Evolutionary conservation across 2,113 vertebrate genomes (phyloP).

Genomic region (human (Homo sapiens)): GRCh38 chrX:127699501-127700000

Average conservation of each 20-base stretch:
- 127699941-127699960: conserved; percentile 36
- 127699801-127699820: not conserved
- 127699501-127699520: not conserved
- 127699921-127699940: conserved; percentile 50
- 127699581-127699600: not conserved
- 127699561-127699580: not conserved
- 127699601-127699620: conserved; percentile 20
- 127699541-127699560: not conserved
- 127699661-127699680: not conserved
- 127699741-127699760: not conserved
- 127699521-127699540: not conserved
- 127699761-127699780: rapidly evolving
- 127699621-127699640: conserved; percentile 16
- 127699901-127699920: conserved; percentile 52
- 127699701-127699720: not conserved
- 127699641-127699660: not conserved
- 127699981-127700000: conserved; percentile 46
- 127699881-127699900: conserved; percentile 16
- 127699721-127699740: not conserved
- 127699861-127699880: conserved; percentile 46
- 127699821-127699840: conserved; percentile 35
- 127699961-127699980: conserved; percentile 46
- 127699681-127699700: not conserved
- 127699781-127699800: not conserved
- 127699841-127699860: not conserved